These are phyloP conservation scores for Xestia c-nigrum DNA, from an alignment of 2,888 invertebrate genomes.

Conservation along the genomic window DNA sequence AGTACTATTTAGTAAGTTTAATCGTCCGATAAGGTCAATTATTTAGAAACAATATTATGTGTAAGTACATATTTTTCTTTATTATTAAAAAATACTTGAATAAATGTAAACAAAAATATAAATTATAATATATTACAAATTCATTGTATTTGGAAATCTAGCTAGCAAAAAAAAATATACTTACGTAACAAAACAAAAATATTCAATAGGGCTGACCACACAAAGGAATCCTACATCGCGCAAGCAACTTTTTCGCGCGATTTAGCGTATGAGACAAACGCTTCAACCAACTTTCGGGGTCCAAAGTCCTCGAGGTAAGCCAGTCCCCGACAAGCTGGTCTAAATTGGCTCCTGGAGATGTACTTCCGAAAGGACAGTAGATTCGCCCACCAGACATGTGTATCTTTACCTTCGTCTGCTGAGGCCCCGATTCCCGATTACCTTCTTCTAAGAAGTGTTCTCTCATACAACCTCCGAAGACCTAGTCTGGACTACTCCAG, in stretches of 20 bases:
- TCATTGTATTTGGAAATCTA: not conserved
- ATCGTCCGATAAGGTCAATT: not conserved
- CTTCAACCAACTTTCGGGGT: not conserved
- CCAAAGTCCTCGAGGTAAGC: not conserved
- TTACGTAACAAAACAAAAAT: not conserved
- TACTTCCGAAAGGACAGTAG: not conserved
- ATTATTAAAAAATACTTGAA: not conserved
- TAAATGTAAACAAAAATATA: too few species aligned
- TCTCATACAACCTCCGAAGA: not conserved
- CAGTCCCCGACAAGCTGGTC: not conserved
- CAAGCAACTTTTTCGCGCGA: not conserved
- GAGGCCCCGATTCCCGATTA: not conserved
- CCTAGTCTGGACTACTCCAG: not conserved
- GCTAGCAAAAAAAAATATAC: not conserved
- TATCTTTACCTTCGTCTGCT: not conserved
- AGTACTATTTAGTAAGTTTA: not conserved
- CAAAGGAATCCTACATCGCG: not conserved
- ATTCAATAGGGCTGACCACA: not conserved
- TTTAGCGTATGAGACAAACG: not conserved
- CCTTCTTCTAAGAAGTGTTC: not conserved
- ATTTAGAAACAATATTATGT: not conserved
- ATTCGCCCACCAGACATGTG: not conserved
- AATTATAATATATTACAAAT: too few species aligned
- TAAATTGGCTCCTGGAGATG: not conserved
- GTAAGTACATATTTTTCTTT: not conserved